Base-by-base conservation (phyloP, 2,113 vertebrate species). In the Edolisoma coerulescens region DNA sequence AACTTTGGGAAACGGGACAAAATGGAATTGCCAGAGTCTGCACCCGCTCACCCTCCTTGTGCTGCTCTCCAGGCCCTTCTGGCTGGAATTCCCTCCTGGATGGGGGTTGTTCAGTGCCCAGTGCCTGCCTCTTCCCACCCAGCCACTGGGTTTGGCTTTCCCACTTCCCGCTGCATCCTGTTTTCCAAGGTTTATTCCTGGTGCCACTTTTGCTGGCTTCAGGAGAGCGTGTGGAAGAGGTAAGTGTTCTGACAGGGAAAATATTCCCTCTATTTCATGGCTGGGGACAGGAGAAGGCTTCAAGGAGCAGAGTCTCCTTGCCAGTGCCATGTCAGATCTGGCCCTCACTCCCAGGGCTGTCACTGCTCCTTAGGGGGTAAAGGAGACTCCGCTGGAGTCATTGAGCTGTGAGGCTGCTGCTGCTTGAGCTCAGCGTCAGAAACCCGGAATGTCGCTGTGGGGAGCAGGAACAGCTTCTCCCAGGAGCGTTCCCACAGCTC, bases 311-410 rank as follows among this genome's bases (percentile, higher is more conserved):
- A 1, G 1, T 39, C 59, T 64, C 53, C 32, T 21, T 35, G 7
- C 63, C 9, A 17, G 30, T 18, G 35, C 24, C 3, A 0, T 13
- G 49, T n/a, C 21, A 3, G 30, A 28, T 42, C 35, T 24, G 3
- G 1, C 7, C 35, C 50, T 44, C 41, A 2, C 16, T 42, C 4
- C 59, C 3, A 6, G 24, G 7, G 21, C 26, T 14, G 20, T 49
- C 35, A 0, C 69, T 26, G 0, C 6, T 0, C 0, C 3, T 19
- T 2, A 3, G n/a, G 74, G 71, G 57, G 10, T 13, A 5, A 54
- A 17, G 2, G 7, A 41, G 57, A 8, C 16, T 44, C 52, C 15
- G 8, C 11, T 33, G 10, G 4, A 54, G 32, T 63, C 1, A 5
- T 2, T 0, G 12, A 13, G 0, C 5, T 1, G 0, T 8, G 7